These are phyloP conservation scores for Hydrochoerus hydrochaeris DNA, from an alignment of 2,113 vertebrate species.

Conservation along the genomic window DNA sequence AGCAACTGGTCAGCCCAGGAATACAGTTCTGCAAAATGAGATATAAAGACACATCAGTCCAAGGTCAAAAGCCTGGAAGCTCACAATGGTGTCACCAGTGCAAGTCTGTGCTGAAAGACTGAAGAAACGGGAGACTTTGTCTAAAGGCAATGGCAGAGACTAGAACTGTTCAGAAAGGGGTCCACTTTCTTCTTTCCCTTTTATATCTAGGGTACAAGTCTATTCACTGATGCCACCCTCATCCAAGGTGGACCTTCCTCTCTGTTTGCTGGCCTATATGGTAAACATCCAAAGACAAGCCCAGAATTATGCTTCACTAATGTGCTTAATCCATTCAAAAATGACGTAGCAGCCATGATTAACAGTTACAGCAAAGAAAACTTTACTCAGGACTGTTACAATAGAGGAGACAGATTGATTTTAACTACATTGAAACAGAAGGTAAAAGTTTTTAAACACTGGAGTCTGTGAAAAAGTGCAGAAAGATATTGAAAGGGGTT, in stretches of 20 bases:
- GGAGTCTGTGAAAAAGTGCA: neutral
- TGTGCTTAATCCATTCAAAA: neutral
- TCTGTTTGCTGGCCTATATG: neutral
- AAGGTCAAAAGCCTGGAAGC: neutral
- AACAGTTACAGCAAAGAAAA: neutral
- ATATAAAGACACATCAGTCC: neutral
- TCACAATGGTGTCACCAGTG: neutral
- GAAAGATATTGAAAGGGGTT: neutral
- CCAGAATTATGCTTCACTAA: neutral
- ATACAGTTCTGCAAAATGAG: neutral
- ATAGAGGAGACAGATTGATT: neutral
- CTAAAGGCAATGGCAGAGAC: neutral
- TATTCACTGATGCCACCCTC: neutral
- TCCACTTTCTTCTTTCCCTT: neutral
- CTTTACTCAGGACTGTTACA: neutral
- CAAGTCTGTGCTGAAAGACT: neutral
- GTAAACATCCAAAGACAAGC: neutral
- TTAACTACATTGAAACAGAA: neutral
- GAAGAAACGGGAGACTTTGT: neutral
- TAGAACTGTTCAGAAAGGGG: neutral
- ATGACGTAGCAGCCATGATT: neutral
- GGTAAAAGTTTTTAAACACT: neutral
- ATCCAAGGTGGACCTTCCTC: neutral
- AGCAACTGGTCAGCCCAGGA: neutral
- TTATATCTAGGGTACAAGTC: neutral